phyloP scores from a whole-genome alignment of 2,888 invertebrate species.

The Hypena proboscidalis region DNA sequence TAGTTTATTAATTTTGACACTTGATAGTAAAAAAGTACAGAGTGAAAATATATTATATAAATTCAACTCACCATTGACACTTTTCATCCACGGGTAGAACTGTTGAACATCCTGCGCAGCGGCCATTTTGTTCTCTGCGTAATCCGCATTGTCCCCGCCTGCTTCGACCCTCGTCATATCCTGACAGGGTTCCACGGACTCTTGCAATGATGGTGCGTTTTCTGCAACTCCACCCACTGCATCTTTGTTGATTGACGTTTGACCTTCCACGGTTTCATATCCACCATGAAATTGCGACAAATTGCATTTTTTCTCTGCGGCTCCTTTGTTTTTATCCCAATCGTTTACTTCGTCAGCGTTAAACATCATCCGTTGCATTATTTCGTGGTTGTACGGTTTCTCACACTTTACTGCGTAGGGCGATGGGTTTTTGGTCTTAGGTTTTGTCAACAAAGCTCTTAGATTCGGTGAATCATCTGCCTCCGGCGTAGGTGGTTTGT shows the following conservation, averaged over 20 bases:
- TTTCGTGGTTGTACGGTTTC: slow-evolving; percentile 61
- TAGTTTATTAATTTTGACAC: background rate
- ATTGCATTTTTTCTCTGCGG: slow-evolving; percentile 68
- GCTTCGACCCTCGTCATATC: slow-evolving; percentile 78
- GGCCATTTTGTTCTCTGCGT: slow-evolving; percentile 76
- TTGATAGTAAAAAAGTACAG: slow-evolving; percentile 9
- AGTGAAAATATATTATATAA: slow-evolving; percentile 4
- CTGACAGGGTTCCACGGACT: slow-evolving; percentile 69
- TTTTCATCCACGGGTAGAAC: slow-evolving; percentile 87
- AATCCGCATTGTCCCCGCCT: slow-evolving; percentile 78
- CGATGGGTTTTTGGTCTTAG: slow-evolving; percentile 55
- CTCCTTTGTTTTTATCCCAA: slow-evolving; percentile 71
- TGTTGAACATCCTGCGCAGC: slow-evolving; percentile 67
- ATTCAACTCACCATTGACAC: slow-evolving; percentile 67
- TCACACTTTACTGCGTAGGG: slow-evolving; percentile 62
- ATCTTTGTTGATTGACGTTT: slow-evolving; percentile 69
- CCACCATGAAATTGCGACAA: slow-evolving; percentile 79
- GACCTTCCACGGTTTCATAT: slow-evolving; percentile 64
- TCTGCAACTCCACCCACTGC: slow-evolving; percentile 70
- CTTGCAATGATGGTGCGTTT: slow-evolving; percentile 71
- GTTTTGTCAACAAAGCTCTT: slow-evolving; percentile 83
- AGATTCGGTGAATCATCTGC: slow-evolving; percentile 83
- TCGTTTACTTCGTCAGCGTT: slow-evolving; percentile 56
- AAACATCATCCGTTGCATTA: slow-evolving; percentile 62
- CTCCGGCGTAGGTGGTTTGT: slow-evolving; percentile 62